phyloP scores from a whole-genome alignment of 2,797 vertebrate genomes.

The Cyclopterus lumpus region DNA sequence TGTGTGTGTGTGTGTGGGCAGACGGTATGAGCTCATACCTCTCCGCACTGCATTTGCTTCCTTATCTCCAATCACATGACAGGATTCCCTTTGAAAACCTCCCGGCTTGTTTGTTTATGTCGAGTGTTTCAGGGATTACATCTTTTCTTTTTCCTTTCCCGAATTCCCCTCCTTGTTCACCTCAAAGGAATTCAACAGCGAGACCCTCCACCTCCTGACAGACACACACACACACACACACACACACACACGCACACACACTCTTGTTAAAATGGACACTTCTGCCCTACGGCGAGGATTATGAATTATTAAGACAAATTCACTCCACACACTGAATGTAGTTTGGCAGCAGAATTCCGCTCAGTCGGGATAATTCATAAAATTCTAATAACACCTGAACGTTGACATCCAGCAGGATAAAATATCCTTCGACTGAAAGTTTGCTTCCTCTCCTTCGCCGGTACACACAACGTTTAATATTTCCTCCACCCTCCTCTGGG shows the following conservation, averaged over 20 bases:
- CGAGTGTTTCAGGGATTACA: slow-evolving; percentile 79
- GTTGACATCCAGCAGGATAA: not conserved
- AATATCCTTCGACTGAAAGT: not conserved
- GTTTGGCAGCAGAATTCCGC: slow-evolving; percentile 6
- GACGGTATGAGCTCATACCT: slow-evolving; percentile 47
- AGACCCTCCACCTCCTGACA: slow-evolving; percentile 18
- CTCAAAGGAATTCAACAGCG: slow-evolving; percentile 57
- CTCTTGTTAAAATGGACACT: slow-evolving; percentile 17
- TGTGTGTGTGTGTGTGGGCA: slow-evolving; percentile 49
- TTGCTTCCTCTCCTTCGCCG: not conserved
- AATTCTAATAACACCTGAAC: not conserved
- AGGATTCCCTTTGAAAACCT: slow-evolving; percentile 76
- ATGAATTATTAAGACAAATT: slow-evolving; percentile 32
- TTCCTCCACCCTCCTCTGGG: slow-evolving; percentile 51
- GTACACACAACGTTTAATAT: slow-evolving; percentile 26
- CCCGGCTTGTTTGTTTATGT: slow-evolving; percentile 76
- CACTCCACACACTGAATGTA: slow-evolving; percentile 11
- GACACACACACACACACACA: slow-evolving; percentile 21
- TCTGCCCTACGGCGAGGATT: slow-evolving; percentile 15
- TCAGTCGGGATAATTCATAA: slow-evolving; percentile 4
- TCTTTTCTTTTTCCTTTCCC: slow-evolving; percentile 66
- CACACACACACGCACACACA: slow-evolving; percentile 30
- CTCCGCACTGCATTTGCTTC: slow-evolving; percentile 42
- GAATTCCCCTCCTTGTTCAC: slow-evolving; percentile 56
- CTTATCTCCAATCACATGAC: slow-evolving; percentile 70